These are phyloP conservation scores for Rhinatrema bivittatum DNA, from an alignment of 2,797 vertebrate species.

Conservation along the genomic window DNA sequence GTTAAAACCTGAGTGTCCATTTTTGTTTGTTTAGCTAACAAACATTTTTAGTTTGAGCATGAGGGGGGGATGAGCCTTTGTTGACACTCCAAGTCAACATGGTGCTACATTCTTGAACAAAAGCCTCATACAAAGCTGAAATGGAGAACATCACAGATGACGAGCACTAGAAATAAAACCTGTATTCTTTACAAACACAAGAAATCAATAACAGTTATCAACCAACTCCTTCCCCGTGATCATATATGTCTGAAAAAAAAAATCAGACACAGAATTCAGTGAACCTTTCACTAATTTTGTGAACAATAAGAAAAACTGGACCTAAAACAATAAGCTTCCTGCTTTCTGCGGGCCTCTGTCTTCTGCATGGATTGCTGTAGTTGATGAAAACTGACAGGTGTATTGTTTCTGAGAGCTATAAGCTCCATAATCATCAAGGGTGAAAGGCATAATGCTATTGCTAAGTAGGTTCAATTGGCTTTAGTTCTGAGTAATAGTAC, in stretches of 20 bases:
- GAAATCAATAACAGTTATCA: constrained; percentile 63
- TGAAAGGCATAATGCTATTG: constrained; percentile 85
- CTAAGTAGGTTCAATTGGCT: constrained; percentile 98
- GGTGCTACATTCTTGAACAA: constrained; percentile 44
- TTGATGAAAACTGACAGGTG: constrained; percentile 95
- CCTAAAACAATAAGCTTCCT: constrained; percentile 78
- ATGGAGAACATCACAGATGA: constrained; percentile 55
- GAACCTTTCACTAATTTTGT: constrained; percentile 71
- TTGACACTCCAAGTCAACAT: constrained; percentile 1
- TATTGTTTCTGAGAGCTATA: constrained; percentile 95
- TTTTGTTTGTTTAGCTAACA: constrained; percentile 17
- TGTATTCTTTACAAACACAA: constrained; percentile 32
- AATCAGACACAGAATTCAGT: constrained; percentile 56
- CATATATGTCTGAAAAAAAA: constrained; percentile 61
- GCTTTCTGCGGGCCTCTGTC: constrained; percentile 70
- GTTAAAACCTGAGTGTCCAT: no score
- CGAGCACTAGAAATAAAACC: no score
- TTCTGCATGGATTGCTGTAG: constrained; percentile 88
- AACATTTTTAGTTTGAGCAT: constrained; percentile 16
- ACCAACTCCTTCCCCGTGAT: constrained; percentile 68
- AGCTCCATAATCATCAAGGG: constrained; percentile 88
- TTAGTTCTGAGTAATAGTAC: constrained; percentile 93
- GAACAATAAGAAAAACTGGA: constrained; percentile 72
- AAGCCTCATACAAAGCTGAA: constrained; percentile 53
- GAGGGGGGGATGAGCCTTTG: constrained; percentile 14